These are phyloP conservation scores for Polyommatus icarus DNA, from an alignment of 2,888 invertebrate species.

Conservation along the genomic window DNA sequence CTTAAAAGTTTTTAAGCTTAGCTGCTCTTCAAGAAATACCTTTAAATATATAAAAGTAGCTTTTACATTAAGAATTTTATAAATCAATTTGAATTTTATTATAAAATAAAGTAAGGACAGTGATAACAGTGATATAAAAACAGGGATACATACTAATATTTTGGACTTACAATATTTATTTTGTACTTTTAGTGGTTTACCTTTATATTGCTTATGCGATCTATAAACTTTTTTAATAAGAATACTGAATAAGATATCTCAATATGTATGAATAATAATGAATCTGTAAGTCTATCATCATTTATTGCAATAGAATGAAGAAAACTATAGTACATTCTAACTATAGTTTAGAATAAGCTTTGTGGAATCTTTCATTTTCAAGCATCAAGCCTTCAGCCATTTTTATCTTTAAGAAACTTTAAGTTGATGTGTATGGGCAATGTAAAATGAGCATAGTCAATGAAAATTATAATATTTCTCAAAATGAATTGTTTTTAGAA, in stretches of 20 bases:
- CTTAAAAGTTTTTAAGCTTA: neutral
- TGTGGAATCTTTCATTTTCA: too few relatives aligned
- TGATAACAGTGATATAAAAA: neutral
- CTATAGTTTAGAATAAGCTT: too few relatives aligned
- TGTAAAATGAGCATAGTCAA: too few relatives aligned
- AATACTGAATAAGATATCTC: too few relatives aligned
- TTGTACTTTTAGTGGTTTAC: neutral
- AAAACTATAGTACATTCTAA: too few relatives aligned
- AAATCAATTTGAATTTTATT: neutral
- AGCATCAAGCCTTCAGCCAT: too few relatives aligned
- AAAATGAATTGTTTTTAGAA: neutral
- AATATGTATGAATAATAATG: too few relatives aligned
- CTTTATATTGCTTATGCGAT: neutral
- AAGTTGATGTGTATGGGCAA: too few relatives aligned
- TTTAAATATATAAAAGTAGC: neutral
- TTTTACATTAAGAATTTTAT: neutral
- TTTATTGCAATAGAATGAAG: too few relatives aligned
- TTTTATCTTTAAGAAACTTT: too few relatives aligned
- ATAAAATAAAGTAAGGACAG: neutral
- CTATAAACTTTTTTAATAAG: neutral
- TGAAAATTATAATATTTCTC: too few relatives aligned
- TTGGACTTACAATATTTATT: neutral
- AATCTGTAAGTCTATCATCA: too few relatives aligned
- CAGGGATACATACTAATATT: neutral
- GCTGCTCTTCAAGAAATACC: neutral